Conservation (phyloP, 1,140 invertebrate species). For the Drosophila novamexicana region DNA sequence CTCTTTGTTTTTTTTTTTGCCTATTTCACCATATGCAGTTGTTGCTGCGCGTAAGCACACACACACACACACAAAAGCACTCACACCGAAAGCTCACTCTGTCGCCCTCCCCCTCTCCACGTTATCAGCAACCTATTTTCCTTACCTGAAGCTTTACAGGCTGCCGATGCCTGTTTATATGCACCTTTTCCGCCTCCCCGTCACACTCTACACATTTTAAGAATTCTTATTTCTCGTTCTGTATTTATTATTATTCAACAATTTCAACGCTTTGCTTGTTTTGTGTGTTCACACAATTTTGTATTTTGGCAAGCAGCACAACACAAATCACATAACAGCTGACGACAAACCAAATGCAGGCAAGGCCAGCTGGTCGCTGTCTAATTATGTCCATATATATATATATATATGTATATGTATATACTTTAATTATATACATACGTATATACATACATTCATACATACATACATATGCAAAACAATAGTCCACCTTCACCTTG, state of each 20-base stretch:
- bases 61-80: not conserved
- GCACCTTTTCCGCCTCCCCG: not conserved
- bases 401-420: constrained; percentile 15
- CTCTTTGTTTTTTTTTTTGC: constrained; percentile 31
- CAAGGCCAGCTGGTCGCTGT: constrained; percentile 69
- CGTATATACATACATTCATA: constrained; percentile 8
- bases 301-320: constrained; percentile 61
- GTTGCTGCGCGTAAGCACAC: constrained; percentile 19
- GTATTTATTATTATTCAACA: constrained; percentile 23
- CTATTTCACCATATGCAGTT: constrained; percentile 41
- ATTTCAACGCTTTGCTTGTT: constrained; percentile 26
- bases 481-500: constrained; percentile 53
- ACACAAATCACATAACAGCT: constrained; percentile 74
- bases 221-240: not conserved
- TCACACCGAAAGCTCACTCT: constrained; percentile 7
- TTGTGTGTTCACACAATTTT: constrained; percentile 21
- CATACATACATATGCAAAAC: constrained; percentile 21
- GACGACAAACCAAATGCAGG: constrained; percentile 55
- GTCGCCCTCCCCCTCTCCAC: not conserved
- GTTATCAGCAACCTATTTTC: constrained; percentile 8
- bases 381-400: constrained; percentile 31
- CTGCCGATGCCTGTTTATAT: not conserved
- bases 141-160: not conserved
- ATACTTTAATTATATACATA: not conserved
- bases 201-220: not conserved